Evolutionary conservation across 1,140 invertebrate species (phyloP).

Genomic region (Hypothenemus hampei): DNA sequence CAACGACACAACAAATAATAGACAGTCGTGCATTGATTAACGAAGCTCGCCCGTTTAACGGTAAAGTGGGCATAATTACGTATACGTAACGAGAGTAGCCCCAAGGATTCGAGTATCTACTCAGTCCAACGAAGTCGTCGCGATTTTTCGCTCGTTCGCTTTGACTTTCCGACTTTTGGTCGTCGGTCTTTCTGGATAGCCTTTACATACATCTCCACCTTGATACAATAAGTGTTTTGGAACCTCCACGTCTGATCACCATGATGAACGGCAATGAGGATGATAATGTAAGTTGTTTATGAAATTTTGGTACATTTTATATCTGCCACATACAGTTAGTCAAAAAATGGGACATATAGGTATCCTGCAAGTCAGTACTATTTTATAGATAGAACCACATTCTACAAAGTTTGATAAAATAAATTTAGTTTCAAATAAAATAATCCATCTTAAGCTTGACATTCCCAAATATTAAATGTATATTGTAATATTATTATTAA

Average conservation of each 20-base stretch:
- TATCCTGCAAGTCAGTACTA: neutral
- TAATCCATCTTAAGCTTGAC: no score
- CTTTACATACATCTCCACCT: neutral
- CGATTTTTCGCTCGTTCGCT: neutral
- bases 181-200: neutral
- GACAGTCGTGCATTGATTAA: slow-evolving; percentile 9
- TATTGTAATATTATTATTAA: no score
- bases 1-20: slow-evolving; percentile 4
- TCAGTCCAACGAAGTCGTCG: slow-evolving; percentile 3
- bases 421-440: no score
- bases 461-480: no score
- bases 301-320: neutral
- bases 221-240: neutral
- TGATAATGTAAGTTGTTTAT: slow-evolving; percentile 4
- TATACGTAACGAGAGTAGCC: neutral
- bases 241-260: neutral
- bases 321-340: no score
- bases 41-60: slow-evolving; percentile 16
- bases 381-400: no score
- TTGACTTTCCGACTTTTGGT: slow-evolving; percentile 2
- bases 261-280: slow-evolving; percentile 5
- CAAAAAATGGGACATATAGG: no score
- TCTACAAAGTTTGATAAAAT: no score
- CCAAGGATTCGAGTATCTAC: slow-evolving; percentile 1
- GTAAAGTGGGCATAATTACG: slow-evolving; percentile 15